Base-by-base conservation (phyloP, 1,140 invertebrate species). In the Palaemon carinicauda region DNA sequence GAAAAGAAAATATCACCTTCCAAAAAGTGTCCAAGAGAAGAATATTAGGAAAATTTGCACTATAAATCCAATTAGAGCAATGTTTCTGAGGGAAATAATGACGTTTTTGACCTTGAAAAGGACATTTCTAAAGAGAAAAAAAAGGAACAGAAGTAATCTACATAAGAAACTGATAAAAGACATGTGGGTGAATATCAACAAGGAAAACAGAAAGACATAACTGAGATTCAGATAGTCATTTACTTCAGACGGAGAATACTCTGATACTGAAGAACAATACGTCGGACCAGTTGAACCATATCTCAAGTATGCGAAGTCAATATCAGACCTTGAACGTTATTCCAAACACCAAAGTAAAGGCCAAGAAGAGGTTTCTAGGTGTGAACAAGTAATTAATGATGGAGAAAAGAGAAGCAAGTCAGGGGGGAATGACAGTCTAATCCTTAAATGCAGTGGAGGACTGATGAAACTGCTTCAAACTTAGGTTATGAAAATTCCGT, bases 291-390 rank as follows among this genome's bases (percentile, higher is more conserved):
- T 73, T 24, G n/a, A 31, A 54, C 82, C 82, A 17, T 84, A 84
- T 65, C 73, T 84, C 50, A 65, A 74, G 12, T 84, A 84, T 31
- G 53, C 73, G 10, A 84, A 84, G 51, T 84, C 82, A 60, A 31
- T 84, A 15, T 78, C 74, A 65, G 82, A 84, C 2, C 54, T 84
- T 17, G 82, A 84, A 65, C 71, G 51, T 56, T 84, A 84, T 65
- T 74, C 60, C 31, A 29, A 65, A 10, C 27, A 33, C 31, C 82
- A 84, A 41, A 41, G 77, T 17, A 73, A 84, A 75, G 29, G 24
- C 12, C 65, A 84, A 50, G 29, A 73, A 50, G 31, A 77, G 14
- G 33, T 75, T 24, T 21, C 52, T 21, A 31, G 51, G 17, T 51
- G 27, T 24, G 71, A 75, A 21, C 53, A 52, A 27, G 29, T 29